phyloP scores from a whole-genome alignment of 2,888 invertebrate genomes.

The Mantis religiosa region DNA sequence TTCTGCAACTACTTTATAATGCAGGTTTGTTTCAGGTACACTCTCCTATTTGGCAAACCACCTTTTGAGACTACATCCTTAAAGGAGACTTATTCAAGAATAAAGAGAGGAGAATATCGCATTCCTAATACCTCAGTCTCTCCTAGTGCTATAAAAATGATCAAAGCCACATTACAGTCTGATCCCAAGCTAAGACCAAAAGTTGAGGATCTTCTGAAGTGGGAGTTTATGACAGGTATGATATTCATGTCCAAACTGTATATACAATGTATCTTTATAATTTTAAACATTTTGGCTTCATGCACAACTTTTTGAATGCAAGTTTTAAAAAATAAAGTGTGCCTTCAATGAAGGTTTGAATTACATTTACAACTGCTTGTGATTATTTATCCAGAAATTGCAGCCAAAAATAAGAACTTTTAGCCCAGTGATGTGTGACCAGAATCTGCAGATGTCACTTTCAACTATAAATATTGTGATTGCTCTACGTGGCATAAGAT shows the following conservation, averaged over 20 bases:
- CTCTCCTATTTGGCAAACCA: constrained; percentile 91
- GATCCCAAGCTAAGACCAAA: constrained; percentile 79
- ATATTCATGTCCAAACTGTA: constrained; percentile 19
- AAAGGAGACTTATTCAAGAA: constrained; percentile 92
- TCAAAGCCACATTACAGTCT: constrained; percentile 76
- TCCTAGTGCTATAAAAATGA: constrained; percentile 54
- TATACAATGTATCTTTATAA: constrained; percentile 19
- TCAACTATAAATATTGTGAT: too few species aligned
- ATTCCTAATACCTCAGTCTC: constrained; percentile 52
- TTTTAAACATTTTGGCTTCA: too few species aligned
- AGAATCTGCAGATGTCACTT: too few species aligned
- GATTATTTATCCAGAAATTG: too few species aligned
- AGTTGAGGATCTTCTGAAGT: constrained; percentile 66
- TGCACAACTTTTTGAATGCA: too few species aligned
- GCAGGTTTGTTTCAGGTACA: constrained; percentile 56
- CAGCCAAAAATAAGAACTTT: too few species aligned
- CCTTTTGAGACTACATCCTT: constrained; percentile 96
- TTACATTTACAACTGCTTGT: too few species aligned
- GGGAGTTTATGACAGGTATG: constrained; percentile 67
- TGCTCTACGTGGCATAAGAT: too few species aligned
- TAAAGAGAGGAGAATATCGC: constrained; percentile 90
- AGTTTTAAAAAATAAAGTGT: too few species aligned
- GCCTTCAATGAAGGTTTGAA: too few species aligned
- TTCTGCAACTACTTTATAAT: neutral
- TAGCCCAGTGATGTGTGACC: too few species aligned